Base-by-base conservation (phyloP, 2,888 invertebrate species). In the Atrina japonica region DNA sequence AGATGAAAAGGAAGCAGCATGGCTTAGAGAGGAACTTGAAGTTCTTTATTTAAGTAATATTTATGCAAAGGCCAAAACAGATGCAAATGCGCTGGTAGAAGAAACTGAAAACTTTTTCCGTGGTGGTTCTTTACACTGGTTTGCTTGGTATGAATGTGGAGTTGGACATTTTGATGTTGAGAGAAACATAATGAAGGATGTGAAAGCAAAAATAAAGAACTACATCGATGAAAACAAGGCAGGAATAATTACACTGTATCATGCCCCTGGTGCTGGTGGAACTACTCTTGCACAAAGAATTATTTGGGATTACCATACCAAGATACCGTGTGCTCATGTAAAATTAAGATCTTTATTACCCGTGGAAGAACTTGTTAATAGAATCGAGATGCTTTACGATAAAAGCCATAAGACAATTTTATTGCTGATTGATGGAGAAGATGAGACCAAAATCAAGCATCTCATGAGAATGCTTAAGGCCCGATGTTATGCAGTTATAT, bases 71-170 rank as follows among this genome's bases (percentile, higher is more conserved):
- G 30, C 30, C 23, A 23, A 70, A 9, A 45, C 65, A 16, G 56
- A 64, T 11, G n/a, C 66, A 2, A 66, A 76, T 21, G 63, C 66
- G 11, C 55, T 83, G 0, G 23, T 70, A 35, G 64, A 73, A 41
- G 78, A 81, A 47, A 73, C 65, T 6, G 78, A 82, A 9, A 70
- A 58, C 9, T 83, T 83, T 50, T 77, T 72, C 29, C 73, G 73
- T 27, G 83, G 83, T 3, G 82, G 81, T 0, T 78, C 77, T 9
- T 29, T 81, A 11, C 66, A 75, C 23, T 83, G 83, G 83, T 43
- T 53, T 23, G 73, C 75, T 40, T 75, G 78, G 74, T 82, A 83
- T 56, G 73, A 63, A 50, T 53, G 72, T 52, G 66, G 78, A 5
- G 16, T 76, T 25, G 67, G 73, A 6, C 75, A 74, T 47, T 66